Percentiles rank a stretch among this genome's conserved stretches.
These are phyloP conservation scores for Crepidodera aurea DNA, from an alignment of 2,888 invertebrate genomes.

Conservation along the genomic window DNA sequence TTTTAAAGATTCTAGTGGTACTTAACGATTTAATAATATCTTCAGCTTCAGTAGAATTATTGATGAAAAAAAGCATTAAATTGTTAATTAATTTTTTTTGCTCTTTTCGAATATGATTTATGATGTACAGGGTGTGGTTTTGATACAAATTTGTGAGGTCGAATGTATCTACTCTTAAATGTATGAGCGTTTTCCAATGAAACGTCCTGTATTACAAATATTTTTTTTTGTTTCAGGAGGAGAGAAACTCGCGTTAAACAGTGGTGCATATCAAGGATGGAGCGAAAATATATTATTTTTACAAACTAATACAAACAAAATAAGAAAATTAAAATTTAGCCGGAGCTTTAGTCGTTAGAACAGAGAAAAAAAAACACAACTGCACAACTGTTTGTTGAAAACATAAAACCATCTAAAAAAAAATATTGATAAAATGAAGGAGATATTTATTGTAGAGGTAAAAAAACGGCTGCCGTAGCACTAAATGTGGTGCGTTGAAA, in stretches of 20 bases:
- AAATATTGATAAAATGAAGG: slow-evolving; percentile 3
- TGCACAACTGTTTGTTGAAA: slow-evolving; percentile 49
- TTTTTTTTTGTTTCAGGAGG: slow-evolving; percentile 19
- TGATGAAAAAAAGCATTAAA: too few relatives aligned
- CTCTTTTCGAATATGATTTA: too few relatives aligned
- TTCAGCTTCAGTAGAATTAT: too few relatives aligned
- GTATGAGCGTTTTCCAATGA: too few relatives aligned
- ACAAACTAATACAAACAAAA: slow-evolving; percentile 33
- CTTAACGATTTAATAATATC: too few relatives aligned
- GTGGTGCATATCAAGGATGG: slow-evolving; percentile 40
- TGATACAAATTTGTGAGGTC: too few relatives aligned
- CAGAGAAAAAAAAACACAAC: slow-evolving; percentile 47
- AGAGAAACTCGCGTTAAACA: slow-evolving; percentile 26
- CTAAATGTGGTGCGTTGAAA: slow-evolving; percentile 45
- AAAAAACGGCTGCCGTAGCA: slow-evolving; percentile 53
- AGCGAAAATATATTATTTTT: slow-evolving; percentile 39
- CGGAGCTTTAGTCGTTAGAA: slow-evolving; percentile 43
- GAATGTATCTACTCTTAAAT: too few relatives aligned
- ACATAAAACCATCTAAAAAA: slow-evolving; percentile 26
- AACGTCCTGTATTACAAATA: too few relatives aligned
- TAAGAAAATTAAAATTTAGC: slow-evolving; percentile 33
- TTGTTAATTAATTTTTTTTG: too few relatives aligned
- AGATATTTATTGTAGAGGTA: slow-evolving; percentile 37
- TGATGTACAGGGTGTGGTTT: too few relatives aligned
- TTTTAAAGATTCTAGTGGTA: too few relatives aligned